Percentiles rank a stretch among this genome's conserved stretches.
Conservation (phyloP, 2,113 vertebrate species). For the Ptychochromis oligacanthus region DNA sequence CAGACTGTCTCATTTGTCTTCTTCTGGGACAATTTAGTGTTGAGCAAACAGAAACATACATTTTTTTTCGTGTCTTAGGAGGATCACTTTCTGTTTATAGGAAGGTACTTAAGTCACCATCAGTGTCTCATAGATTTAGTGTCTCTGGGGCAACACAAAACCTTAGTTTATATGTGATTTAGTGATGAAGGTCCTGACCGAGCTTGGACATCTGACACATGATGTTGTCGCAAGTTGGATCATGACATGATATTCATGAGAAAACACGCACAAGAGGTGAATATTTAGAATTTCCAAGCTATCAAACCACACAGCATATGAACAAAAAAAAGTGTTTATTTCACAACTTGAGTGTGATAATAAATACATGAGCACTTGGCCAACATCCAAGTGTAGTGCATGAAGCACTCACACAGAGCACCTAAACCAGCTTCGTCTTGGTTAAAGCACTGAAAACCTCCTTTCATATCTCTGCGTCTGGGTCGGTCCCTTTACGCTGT, state of each 20-base stretch:
- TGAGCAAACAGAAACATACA: background rate
- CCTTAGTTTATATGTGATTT: conserved; percentile 34
- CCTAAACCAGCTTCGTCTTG: conserved; percentile 35
- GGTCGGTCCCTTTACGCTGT: conserved; percentile 72
- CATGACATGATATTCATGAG: conserved; percentile 32
- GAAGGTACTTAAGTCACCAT: conserved; percentile 24
- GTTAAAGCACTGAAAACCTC: conserved; percentile 49
- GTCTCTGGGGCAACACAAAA: conserved; percentile 36
- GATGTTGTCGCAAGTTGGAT: background rate
- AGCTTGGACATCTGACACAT: conserved; percentile 32
- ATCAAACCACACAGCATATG: conserved; percentile 23
- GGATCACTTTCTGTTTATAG: conserved; percentile 22
- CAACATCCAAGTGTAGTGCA: conserved; percentile 49
- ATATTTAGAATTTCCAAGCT: conserved; percentile 25
- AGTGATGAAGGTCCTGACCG: conserved; percentile 24
- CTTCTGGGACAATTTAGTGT: background rate
- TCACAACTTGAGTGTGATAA: conserved; percentile 81
- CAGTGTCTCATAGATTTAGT: conserved; percentile 38
- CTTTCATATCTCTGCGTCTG: conserved; percentile 30
- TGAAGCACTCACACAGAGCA: conserved; percentile 24
- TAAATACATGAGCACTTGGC: conserved; percentile 85
- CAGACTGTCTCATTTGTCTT: background rate
- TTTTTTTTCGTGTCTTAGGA: background rate
- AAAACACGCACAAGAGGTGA: background rate
- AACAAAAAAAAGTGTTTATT: conserved; percentile 82